Evolutionary conservation across 1,140 invertebrate genomes (phyloP).

Genomic region (Piezodorus guildinii): DNA sequence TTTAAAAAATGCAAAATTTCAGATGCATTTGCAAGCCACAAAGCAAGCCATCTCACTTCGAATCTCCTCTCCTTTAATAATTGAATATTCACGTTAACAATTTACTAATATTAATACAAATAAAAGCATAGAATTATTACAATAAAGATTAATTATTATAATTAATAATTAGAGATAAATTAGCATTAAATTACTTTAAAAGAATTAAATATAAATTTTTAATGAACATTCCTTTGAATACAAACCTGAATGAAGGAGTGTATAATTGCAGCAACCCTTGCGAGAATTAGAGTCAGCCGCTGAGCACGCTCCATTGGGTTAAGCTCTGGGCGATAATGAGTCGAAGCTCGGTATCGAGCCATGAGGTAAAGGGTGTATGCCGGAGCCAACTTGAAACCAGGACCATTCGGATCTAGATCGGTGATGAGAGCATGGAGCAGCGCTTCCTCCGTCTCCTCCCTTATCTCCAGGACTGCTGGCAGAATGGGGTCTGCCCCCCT

Average conservation of each 20-base stretch:
- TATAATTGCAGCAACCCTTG: conserved; percentile 78
- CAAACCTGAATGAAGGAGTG: conserved; percentile 66
- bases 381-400: conserved; percentile 78
- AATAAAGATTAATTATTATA: too few relatives aligned
- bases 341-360: conserved; percentile 81
- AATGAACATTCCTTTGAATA: conserved; percentile 16
- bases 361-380: conserved; percentile 92
- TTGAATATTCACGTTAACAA: too few relatives aligned
- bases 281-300: conserved; percentile 74
- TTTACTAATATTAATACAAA: too few relatives aligned
- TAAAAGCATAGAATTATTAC: too few relatives aligned
- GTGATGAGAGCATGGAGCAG: conserved; percentile 79
- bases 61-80: conserved; percentile 58
- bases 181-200: too few relatives aligned
- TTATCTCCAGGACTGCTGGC: conserved; percentile 86
- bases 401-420: conserved; percentile 71
- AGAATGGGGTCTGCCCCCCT: conserved; percentile 77
- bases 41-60: conserved; percentile 72
- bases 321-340: conserved; percentile 82
- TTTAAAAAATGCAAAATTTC: conserved; percentile 93
- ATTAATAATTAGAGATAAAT: too few relatives aligned
- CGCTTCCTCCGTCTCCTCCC: conserved; percentile 84
- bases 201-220: too few relatives aligned
- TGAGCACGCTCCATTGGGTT: conserved; percentile 83
- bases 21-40: conserved; percentile 94